phyloP scores from a whole-genome alignment of 2,113 vertebrate genomes.

The Nesospiza acunhae region DNA sequence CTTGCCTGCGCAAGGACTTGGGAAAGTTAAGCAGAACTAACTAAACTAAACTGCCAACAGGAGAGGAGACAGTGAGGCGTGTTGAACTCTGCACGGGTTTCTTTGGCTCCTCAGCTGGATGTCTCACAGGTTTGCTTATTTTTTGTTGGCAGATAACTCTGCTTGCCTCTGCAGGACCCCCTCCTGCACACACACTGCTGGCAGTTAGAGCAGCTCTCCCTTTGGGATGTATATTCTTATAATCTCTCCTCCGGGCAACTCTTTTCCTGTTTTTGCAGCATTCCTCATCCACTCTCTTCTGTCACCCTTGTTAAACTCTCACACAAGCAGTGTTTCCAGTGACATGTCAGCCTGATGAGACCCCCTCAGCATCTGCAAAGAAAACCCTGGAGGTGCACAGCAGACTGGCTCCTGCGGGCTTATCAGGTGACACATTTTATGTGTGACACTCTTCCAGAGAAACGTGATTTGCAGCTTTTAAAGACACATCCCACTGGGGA shows the following conservation, averaged over 20 bases:
- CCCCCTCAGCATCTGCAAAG: background rate
- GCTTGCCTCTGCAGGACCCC: background rate
- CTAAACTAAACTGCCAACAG: background rate
- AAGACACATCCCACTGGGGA: background rate
- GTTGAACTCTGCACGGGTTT: background rate
- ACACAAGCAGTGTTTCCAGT: background rate
- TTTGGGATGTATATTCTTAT: background rate
- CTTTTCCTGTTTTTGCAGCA: background rate
- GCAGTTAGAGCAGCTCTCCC: background rate
- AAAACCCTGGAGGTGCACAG: background rate
- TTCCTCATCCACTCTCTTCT: background rate
- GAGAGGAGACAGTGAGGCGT: background rate
- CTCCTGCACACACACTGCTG: background rate
- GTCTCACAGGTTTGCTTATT: background rate
- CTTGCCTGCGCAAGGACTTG: background rate
- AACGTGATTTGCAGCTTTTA: background rate
- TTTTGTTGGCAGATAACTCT: background rate
- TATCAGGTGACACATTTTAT: background rate
- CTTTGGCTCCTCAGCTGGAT: background rate
- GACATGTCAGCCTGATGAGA: background rate
- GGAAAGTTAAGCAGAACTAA: slow-evolving; percentile 34
- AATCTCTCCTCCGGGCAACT: background rate
- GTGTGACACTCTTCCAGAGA: background rate
- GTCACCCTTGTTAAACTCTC: background rate
- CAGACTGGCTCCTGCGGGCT: background rate